Percentiles rank a stretch among this genome's conserved stretches.
phyloP scores from a whole-genome alignment of 1,140 invertebrate species.

The Saccostrea echinata region DNA sequence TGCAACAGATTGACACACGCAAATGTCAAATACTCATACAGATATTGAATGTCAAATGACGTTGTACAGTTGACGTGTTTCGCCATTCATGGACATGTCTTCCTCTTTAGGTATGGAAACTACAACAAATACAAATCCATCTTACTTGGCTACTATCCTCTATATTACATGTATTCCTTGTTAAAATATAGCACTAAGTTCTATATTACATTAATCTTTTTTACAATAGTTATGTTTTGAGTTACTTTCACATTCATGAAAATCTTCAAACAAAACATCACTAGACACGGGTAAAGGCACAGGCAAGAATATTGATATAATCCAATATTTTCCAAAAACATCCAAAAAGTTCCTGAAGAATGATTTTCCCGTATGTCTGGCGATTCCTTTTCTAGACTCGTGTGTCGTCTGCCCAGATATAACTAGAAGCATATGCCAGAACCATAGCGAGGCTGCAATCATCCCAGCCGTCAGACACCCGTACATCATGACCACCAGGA shows the following conservation, averaged over 20 bases:
- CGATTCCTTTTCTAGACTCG: slow-evolving; percentile 36
- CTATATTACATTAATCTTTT: not conserved
- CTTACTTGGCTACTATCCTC: not conserved
- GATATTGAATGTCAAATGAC: not conserved
- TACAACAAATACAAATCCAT: not conserved
- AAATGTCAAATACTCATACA: not conserved
- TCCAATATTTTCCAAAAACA: slow-evolving; percentile 55
- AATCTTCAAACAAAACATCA: slow-evolving; percentile 37
- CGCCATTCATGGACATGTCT: not conserved
- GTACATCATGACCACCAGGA: slow-evolving; percentile 55
- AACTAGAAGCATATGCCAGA: slow-evolving; percentile 54
- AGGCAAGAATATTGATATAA: slow-evolving; percentile 41
- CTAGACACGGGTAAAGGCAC: slow-evolving; percentile 43
- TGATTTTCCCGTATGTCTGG: slow-evolving; percentile 4
- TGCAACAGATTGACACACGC: not conserved
- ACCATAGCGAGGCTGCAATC: slow-evolving; percentile 50
- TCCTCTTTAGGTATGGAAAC: not conserved
- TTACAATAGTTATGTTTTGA: not conserved
- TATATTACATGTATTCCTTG: not conserved
- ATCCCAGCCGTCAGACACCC: slow-evolving; percentile 48
- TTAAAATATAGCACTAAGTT: not conserved
- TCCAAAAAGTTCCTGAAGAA: slow-evolving; percentile 48
- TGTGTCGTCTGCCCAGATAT: slow-evolving; percentile 53
- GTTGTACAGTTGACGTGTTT: not conserved
- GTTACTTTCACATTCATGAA: not conserved